Percentiles rank a stretch among this genome's conserved stretches.
phyloP scores from a whole-genome alignment of 2,797 vertebrate species.

The Cephalopachus bancanus region DNA sequence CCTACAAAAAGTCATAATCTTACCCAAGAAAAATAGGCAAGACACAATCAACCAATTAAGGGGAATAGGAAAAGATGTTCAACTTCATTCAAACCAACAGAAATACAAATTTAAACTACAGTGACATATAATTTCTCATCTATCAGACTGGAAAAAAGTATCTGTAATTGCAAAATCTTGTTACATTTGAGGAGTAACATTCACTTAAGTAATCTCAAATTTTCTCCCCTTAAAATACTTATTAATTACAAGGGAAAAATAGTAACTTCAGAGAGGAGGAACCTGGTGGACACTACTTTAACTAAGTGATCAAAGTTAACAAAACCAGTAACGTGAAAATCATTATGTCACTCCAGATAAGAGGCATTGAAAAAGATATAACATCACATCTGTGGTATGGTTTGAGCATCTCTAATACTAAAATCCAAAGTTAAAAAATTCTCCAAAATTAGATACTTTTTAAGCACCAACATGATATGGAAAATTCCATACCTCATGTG shows the following conservation, averaged over 20 bases:
- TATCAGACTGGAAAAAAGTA: not conserved
- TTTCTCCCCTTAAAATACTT: not conserved
- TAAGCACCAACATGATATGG: not conserved
- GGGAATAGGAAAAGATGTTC: not conserved
- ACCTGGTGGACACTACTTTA: not conserved
- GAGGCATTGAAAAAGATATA: not conserved
- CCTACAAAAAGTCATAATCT: not conserved
- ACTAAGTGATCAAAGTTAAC: not conserved
- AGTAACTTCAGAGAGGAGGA: not conserved
- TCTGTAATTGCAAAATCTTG: slow-evolving; percentile 7
- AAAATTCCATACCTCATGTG: not conserved
- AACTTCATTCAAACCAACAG: not conserved
- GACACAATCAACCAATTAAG: not conserved
- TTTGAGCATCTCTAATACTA: not conserved
- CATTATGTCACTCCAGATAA: not conserved
- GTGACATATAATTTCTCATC: slow-evolving; percentile 1
- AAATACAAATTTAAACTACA: slow-evolving; percentile 10
- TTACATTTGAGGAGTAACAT: not conserved
- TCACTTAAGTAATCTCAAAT: not conserved
- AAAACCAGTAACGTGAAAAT: not conserved
- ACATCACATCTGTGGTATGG: not conserved
- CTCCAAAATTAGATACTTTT: not conserved
- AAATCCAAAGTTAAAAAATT: not conserved
- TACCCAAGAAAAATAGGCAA: slow-evolving; percentile 13
- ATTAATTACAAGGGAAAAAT: slow-evolving; percentile 1